A percentile compares a stretch with the other conserved stretches of the same genome.
These are phyloP conservation scores for Pelobates fuscus DNA, from an alignment of 2,113 vertebrate genomes.

Conservation along the genomic window DNA sequence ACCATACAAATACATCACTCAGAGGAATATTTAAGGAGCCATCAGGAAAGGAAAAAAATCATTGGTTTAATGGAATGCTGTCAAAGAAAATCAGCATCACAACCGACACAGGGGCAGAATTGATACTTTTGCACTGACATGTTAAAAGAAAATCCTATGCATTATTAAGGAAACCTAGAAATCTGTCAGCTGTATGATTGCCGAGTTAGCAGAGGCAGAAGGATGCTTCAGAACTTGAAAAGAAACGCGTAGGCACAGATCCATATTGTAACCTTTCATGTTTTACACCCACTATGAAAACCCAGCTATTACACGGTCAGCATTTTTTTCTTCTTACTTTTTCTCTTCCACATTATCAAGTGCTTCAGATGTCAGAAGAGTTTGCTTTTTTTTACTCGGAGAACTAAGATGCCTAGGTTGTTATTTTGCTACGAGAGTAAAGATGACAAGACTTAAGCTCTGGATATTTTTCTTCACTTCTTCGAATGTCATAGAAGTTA, in stretches of 20 bases:
- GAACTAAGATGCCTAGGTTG: slow-evolving; percentile 57
- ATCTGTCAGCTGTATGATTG: slow-evolving; percentile 79
- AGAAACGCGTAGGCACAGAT: slow-evolving; percentile 67
- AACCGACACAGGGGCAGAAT: slow-evolving; percentile 74
- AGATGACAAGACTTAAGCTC: slow-evolving; percentile 59
- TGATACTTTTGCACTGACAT: slow-evolving; percentile 81
- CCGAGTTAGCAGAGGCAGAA: slow-evolving; percentile 81
- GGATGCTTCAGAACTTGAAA: slow-evolving; percentile 69
- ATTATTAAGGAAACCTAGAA: slow-evolving; percentile 83
- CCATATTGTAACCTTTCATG: slow-evolving; percentile 72
- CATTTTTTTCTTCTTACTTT: slow-evolving; percentile 64
- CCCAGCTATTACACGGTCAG: slow-evolving; percentile 73
- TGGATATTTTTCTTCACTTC: slow-evolving; percentile 41
- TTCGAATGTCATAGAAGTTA: slow-evolving; percentile 49
- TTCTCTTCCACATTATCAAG: slow-evolving; percentile 68
- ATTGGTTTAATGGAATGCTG: slow-evolving; percentile 86
- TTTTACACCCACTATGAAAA: slow-evolving; percentile 68
- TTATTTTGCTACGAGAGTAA: slow-evolving; percentile 63
- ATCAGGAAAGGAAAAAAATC: slow-evolving; percentile 69
- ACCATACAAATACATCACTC: slow-evolving; percentile 70
- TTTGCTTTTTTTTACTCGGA: slow-evolving; percentile 61
- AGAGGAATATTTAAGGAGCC: slow-evolving; percentile 72
- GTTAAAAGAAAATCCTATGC: slow-evolving; percentile 83
- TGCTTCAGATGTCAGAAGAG: slow-evolving; percentile 62
- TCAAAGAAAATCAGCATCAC: slow-evolving; percentile 81